These are phyloP conservation scores for Autographa pulchrina DNA, from an alignment of 2,888 invertebrate genomes.

Conservation along the genomic window DNA sequence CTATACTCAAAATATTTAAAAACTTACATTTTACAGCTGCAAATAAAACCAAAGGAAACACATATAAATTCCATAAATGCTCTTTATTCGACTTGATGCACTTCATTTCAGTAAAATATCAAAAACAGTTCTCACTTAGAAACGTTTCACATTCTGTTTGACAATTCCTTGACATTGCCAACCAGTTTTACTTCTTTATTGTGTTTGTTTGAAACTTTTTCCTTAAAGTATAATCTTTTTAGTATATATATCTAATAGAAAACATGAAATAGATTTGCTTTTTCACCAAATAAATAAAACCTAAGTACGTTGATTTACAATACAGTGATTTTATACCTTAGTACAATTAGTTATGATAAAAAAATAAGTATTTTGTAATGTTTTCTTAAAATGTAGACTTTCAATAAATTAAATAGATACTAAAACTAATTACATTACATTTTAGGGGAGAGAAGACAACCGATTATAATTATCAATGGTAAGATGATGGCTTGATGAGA, in stretches of 20 bases:
- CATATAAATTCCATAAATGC: conserved; percentile 26
- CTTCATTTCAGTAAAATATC: conserved; percentile 36
- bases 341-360: too few relatives aligned
- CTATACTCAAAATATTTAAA: not conserved
- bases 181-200: not conserved
- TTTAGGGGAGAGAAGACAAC: too few relatives aligned
- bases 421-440: too few relatives aligned
- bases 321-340: too few relatives aligned
- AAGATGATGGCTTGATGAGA: not conserved
- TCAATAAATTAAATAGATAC: too few relatives aligned
- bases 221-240: not conserved
- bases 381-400: too few relatives aligned
- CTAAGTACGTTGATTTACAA: too few relatives aligned
- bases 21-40: conserved; percentile 40
- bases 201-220: not conserved
- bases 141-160: conserved; percentile 20
- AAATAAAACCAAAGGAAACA: conserved; percentile 25
- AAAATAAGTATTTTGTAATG: too few relatives aligned
- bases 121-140: conserved; percentile 15
- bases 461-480: too few relatives aligned
- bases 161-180: conserved; percentile 21
- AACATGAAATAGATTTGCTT: too few relatives aligned
- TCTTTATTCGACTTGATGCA: conserved; percentile 9
- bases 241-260: not conserved
- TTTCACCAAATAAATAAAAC: too few relatives aligned